These are phyloP conservation scores for Theristicus caerulescens DNA, from an alignment of 2,113 vertebrate species.

Conservation along the genomic window DNA sequence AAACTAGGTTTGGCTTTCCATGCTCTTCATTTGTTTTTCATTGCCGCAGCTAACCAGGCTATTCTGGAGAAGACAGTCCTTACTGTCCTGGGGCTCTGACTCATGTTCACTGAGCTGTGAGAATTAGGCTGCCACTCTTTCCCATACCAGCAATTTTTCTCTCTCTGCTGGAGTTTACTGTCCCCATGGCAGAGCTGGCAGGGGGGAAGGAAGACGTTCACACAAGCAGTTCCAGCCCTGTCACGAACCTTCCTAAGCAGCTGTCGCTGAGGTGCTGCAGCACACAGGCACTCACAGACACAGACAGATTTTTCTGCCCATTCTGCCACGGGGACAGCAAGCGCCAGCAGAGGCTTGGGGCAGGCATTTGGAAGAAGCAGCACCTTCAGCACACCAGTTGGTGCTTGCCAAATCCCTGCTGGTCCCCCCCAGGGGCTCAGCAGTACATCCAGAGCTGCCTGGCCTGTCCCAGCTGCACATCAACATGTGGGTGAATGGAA, in stretches of 20 bases:
- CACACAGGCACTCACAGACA: too few species aligned
- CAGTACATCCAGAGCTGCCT: background rate
- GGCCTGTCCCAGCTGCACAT: background rate
- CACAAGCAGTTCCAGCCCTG: background rate
- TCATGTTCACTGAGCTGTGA: background rate
- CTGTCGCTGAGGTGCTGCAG: background rate
- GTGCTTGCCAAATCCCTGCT: background rate
- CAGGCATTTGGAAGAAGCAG: background rate
- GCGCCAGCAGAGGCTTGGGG: background rate
- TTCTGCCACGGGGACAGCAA: background rate
- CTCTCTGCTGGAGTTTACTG: background rate
- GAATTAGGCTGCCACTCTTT: background rate
- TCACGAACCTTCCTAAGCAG: background rate
- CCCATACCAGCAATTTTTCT: background rate
- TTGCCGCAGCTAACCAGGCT: background rate
- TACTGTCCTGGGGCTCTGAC: background rate
- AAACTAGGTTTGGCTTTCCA: background rate
- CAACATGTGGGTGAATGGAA: background rate
- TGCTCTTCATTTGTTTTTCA: background rate
- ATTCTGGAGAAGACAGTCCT: background rate
- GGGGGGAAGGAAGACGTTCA: fast-evolving
- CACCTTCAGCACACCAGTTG: background rate
- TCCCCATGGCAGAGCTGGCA: background rate
- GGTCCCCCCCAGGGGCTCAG: background rate
- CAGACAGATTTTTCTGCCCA: background rate